A percentile compares a stretch with the other conserved stretches of the same genome.
Evolutionary conservation across 2,888 invertebrate species (phyloP).

Genomic region (Yponomeuta plumbellus): DNA sequence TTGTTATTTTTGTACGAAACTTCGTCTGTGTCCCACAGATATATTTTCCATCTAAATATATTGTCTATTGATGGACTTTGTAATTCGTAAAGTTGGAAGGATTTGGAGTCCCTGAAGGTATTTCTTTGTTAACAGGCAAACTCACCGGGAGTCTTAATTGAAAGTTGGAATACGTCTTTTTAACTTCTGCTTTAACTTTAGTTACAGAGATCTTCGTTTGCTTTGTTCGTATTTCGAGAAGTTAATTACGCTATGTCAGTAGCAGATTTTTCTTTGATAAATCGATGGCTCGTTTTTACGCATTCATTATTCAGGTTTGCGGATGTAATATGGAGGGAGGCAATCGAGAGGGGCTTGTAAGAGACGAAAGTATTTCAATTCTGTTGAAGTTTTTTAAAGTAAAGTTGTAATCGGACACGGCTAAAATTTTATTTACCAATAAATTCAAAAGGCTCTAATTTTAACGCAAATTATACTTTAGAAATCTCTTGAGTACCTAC

Average conservation of each 20-base stretch:
- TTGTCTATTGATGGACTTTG: too few species aligned
- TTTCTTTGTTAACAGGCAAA: conserved; percentile 10
- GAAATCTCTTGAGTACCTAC: too few species aligned
- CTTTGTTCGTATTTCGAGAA: neutral
- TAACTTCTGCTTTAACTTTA: neutral
- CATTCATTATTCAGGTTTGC: neutral
- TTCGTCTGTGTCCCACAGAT: too few species aligned
- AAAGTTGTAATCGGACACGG: neutral
- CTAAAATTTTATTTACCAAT: neutral
- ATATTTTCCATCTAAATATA: too few species aligned
- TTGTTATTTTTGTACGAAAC: too few species aligned
- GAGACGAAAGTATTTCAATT: neutral
- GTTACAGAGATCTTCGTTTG: neutral
- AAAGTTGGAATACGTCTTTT: conserved; percentile 22
- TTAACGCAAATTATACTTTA: too few species aligned
- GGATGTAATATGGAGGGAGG: neutral
- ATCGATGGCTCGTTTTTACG: conserved; percentile 9
- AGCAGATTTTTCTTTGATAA: conserved; percentile 21
- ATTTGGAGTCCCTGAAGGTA: neutral
- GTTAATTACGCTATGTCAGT: neutral
- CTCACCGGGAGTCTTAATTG: conserved; percentile 22
- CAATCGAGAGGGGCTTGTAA: neutral
- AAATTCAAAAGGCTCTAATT: too few species aligned
- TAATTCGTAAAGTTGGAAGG: too few species aligned
- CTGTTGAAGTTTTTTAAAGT: neutral